These are phyloP conservation scores for Pseudolycoriella hygida DNA, from an alignment of 2,888 invertebrate species.

Conservation along the genomic window DNA sequence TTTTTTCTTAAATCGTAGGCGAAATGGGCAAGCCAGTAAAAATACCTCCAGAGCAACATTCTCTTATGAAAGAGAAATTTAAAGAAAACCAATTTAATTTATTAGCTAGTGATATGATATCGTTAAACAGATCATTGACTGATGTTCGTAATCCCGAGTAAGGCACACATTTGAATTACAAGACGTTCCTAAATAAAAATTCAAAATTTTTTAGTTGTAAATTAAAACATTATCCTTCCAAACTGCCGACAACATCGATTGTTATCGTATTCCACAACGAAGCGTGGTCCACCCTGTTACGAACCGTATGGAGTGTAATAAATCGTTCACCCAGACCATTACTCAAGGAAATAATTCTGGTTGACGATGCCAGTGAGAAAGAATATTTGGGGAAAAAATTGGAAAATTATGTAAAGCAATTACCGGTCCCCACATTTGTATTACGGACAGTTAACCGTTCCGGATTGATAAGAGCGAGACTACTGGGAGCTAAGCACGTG, in stretches of 20 bases:
- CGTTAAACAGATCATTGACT: constrained; percentile 82
- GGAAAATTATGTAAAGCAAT: constrained; percentile 71
- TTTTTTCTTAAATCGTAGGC: not conserved
- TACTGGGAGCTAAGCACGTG: constrained; percentile 85
- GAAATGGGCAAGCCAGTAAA: constrained; percentile 52
- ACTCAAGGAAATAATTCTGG: constrained; percentile 87
- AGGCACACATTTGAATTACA: constrained; percentile 24
- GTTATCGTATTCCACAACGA: constrained; percentile 99
- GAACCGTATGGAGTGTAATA: constrained; percentile 95
- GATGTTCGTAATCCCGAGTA: constrained; percentile 88
- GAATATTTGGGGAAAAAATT: constrained; percentile 77
- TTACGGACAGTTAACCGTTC: constrained; percentile 83
- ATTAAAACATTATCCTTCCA: constrained; percentile 53
- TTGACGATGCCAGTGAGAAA: constrained; percentile 94
- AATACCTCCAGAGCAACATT: constrained; percentile 71
- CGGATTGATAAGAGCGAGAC: constrained; percentile 86
- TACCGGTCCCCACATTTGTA: constrained; percentile 75
- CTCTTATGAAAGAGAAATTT: constrained; percentile 84
- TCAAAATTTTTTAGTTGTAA: constrained; percentile 42
- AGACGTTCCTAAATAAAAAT: not conserved
- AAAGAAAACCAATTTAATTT: constrained; percentile 98
- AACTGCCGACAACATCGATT: constrained; percentile 84
- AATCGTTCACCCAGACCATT: constrained; percentile 78
- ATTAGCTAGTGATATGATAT: constrained; percentile 93
- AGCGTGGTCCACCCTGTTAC: constrained; percentile 89